phyloP scores from a whole-genome alignment of 2,113 vertebrate genomes.

The Colossoma macropomum region DNA sequence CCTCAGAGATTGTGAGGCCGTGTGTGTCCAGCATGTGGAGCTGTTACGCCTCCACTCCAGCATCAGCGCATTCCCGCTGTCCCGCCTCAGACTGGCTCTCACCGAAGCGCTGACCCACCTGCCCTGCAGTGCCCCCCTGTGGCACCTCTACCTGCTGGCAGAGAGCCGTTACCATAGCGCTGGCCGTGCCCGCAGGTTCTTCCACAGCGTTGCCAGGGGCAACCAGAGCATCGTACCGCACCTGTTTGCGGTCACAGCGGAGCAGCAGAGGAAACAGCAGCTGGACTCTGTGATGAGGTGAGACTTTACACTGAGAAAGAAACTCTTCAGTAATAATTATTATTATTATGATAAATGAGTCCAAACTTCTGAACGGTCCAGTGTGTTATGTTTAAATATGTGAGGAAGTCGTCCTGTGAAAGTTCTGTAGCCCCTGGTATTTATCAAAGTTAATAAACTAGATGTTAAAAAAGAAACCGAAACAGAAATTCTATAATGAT shows the following conservation, averaged over 20 bases:
- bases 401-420: too few species aligned
- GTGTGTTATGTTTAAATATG: too few species aligned
- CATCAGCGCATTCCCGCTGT: constrained; percentile 80
- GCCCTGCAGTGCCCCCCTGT: constrained; percentile 82
- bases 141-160: constrained; percentile 85
- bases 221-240: constrained; percentile 80
- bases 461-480: too few species aligned
- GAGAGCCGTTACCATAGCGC: constrained; percentile 87
- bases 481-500: too few species aligned
- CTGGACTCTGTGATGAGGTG: constrained; percentile 88
- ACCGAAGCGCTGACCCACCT: constrained; percentile 78
- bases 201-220: constrained; percentile 79
- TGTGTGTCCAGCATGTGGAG: constrained; percentile 82
- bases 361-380: too few species aligned
- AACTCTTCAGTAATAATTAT: too few species aligned
- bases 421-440: too few species aligned
- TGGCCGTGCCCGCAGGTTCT: constrained; percentile 87
- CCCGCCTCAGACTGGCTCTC: constrained; percentile 81
- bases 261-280: constrained; percentile 87
- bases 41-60: constrained; percentile 84
- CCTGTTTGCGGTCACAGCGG: constrained; percentile 89
- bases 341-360: too few species aligned
- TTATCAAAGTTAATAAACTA: too few species aligned
- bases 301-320: background rate
- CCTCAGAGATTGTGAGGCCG: constrained; percentile 67